Base-by-base conservation (phyloP, 2,797 vertebrate genomes). In the Pygocentrus nattereri region DNA sequence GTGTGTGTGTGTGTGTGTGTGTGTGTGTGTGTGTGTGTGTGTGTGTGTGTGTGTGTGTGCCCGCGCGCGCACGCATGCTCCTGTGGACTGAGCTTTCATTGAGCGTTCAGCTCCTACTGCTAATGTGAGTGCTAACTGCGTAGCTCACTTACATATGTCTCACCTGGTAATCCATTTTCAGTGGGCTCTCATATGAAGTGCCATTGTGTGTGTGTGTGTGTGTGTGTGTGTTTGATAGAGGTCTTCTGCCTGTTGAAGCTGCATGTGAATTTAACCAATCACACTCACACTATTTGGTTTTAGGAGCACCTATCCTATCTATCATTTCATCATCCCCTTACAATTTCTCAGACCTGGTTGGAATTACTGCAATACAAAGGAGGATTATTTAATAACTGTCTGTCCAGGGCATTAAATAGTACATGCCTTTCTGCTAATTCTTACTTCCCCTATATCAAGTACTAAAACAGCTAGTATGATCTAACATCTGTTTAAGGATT, bases 141-240 rank as follows among this genome's bases (percentile, higher is more conserved):
- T 34, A 3, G 41, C 11, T 44, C 41, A 44, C 41, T 44, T 44
- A 44, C 76, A 73, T 31, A 50, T 74, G 71, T 58, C 61, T 79
- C 81, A 83, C 76, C 70, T 70, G 79, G 31, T 62, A 62, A 61
- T 78, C 80, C 74, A 78, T 23, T 69, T 77, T 54, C 62, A 78
- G 59, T 58, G 23, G 62, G 38, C 70, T 81, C 79, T 81, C 70
- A 81, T 74, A 62, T 84, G 75, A 81, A 81, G 83, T 78, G 76
- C 75, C 74, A 61, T 77, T 67, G 16, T 73, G 71, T 67, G 47
- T 61, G 12, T 70, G 27, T 56, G 15, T 56, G 30, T 64, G 34
- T 61, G 41, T 30, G 23, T 61, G 16, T 44, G 68, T 79, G 5
- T 71, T 44, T 69, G 50, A 49, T 74, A 31, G 52, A 49, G 52